Evolutionary conservation across 2,888 invertebrate genomes (phyloP), one percentile per base, ranked within the genome.

Genomic region (Eristalis pertinax): DNA sequence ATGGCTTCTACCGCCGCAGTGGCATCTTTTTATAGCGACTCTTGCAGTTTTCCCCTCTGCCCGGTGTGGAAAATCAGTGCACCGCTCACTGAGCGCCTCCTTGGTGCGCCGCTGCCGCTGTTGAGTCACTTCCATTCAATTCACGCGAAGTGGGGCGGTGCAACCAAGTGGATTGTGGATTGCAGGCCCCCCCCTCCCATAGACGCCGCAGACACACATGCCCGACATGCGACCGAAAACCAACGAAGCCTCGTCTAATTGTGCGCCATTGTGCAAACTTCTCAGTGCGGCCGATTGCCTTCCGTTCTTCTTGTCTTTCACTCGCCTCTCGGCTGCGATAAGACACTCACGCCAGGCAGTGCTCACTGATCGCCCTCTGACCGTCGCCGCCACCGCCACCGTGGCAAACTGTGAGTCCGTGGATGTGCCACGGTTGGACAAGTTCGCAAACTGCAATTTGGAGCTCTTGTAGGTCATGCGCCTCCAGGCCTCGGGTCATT

Each of bases 291-390:
- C 29, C 58, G 11, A 19, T 50, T 63, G 43, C 32, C 67, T 62
- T 50, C 62, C 26, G 60, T 67, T 62, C 35, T 86, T 75, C 74
- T 86, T 83, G 67, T 78, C 38, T 69, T 50, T 70, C 75, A 64
- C 50, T 35, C 70, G 70, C 63, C 76, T 38, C 43, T 68, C 41
- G 64, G 63, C 73, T 38, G 24, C 64, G 68, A 63, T 41, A 29
- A 60, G 35, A 69, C 73, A 3, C 2, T 82, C 75, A 10, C 88
- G 89, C 15, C 89, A 89, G 4, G 90, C 89, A 43, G 90, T 88
- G 26, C 91, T 90, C 2, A 76, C 82, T 50, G 90, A 90, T 15
- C 90, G 90, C 10, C 90, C 88, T n/a, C 50, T 50, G 50, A 50
- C 70, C 78, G 26, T 50, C 73, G 4, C 89, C 89, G 24, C 88